phyloP scores from a whole-genome alignment of 2,888 invertebrate genomes.

The Cataglyphis altisquamis region DNA sequence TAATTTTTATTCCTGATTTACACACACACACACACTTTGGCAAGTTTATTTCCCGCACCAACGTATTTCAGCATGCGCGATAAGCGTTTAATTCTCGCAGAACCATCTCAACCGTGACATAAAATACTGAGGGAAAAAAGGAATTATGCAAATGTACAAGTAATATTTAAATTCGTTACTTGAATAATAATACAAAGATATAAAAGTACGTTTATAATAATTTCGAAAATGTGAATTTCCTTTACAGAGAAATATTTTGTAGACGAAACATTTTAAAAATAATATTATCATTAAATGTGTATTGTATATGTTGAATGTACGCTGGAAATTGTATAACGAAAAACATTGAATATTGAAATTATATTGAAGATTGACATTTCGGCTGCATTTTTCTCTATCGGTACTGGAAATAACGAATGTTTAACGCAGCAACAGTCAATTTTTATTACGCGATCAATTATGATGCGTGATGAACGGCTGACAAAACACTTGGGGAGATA shows the following conservation, averaged over 20 bases:
- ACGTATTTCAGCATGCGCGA: constrained; percentile 1
- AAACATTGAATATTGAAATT: constrained; percentile 1
- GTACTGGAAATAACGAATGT: neutral
- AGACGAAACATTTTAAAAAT: constrained; percentile 14
- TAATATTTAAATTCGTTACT: constrained; percentile 33
- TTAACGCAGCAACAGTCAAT: constrained; percentile 16
- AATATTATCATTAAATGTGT: neutral
- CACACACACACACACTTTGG: neutral
- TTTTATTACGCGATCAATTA: constrained; percentile 23
- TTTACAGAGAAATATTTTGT: neutral
- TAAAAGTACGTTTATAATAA: constrained; percentile 16
- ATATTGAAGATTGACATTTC: neutral
- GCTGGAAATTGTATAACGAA: neutral
- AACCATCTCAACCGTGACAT: constrained; percentile 30
- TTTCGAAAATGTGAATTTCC: neutral
- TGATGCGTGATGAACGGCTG: constrained; percentile 23
- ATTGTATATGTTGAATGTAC: constrained; percentile 9
- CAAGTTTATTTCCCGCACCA: neutral
- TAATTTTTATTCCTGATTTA: constrained; percentile 33
- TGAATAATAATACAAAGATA: constrained; percentile 4
- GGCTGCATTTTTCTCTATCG: neutral
- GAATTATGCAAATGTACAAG: constrained; percentile 20
- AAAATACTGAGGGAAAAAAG: constrained; percentile 13
- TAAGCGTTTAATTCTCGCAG: constrained; percentile 41
- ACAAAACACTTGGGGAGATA: constrained; percentile 51